Evolutionary conservation across 2,888 invertebrate species (phyloP), one percentile per base, ranked within the genome.

Genomic region (Drosophila ustulata): DNA sequence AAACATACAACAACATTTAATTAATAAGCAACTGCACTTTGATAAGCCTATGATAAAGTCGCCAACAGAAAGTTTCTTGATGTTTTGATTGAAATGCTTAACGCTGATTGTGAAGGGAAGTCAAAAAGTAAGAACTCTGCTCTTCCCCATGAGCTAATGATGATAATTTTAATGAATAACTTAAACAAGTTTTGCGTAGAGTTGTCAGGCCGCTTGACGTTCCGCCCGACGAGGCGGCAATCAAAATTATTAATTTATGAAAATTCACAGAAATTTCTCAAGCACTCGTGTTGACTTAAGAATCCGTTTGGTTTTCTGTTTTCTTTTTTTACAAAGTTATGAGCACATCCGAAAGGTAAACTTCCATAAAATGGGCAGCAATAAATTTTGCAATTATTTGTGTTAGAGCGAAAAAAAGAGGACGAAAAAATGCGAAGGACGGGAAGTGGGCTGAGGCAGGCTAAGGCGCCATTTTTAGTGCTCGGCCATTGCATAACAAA

Each of bases 211-310:
- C 39, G 55, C 46, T 51, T 57, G 46, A 63, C 41, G 43, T 18
- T 18, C 18, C 18, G 18, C 18, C 18, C 18, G 18, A 18, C 18
- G 56, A 13, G 9, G 26, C 45, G 32, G 75, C 82, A 88, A 82
- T 88, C 69, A 85, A 79, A 85, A 72, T 79, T 79, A 82, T 75
- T 56, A 82, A 82, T 88, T 88, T 79, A 72, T 47, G 51, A 57
- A 66, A 67, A 82, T 70, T 43, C 57, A 50, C 58, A 57, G 57
- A 63, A 47, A 55, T 68, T 78, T 58, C 53, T 32, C 39, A 28
- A 55, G 46, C 46, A 65, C 64, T 71, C 57, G 51, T 80, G 71
- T 76, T 76, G 65, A 57, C 80, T 77, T 77, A 56, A 34, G 55
- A 56, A 70, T 63, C 53, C 32, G 45, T 46, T 57, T 18, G 34